Conservation (phyloP, 2,888 invertebrate species). For the Protula sp. region DNA sequence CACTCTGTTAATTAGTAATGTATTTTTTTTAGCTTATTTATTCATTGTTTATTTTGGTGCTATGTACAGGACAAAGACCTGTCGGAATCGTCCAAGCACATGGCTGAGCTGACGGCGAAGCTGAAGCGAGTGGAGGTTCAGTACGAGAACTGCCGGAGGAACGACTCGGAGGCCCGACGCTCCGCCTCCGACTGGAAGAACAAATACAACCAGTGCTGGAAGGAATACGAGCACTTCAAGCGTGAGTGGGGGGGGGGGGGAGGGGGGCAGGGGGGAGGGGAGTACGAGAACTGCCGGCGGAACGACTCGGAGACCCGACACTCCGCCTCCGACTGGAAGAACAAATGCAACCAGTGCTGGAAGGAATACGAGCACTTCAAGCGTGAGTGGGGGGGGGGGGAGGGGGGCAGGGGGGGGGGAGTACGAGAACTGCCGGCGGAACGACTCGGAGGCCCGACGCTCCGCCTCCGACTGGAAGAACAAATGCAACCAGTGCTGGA, state of each 20-base stretch:
- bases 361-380: constrained; percentile 28
- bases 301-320: constrained; percentile 29
- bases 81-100: constrained; percentile 29
- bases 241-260: constrained; percentile 20
- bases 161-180: constrained; percentile 29
- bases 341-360: constrained; percentile 25
- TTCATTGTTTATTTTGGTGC: too few species aligned
- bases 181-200: constrained; percentile 36
- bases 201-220: constrained; percentile 26
- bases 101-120: constrained; percentile 30
- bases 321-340: constrained; percentile 34
- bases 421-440: constrained; percentile 28
- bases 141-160: constrained; percentile 28
- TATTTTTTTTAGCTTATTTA: too few species aligned
- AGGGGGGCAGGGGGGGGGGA: too few species aligned
- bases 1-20: too few species aligned
- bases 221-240: constrained; percentile 28
- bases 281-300: too few species aligned
- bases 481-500: constrained; percentile 26
- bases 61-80: constrained; percentile 33
- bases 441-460: constrained; percentile 29
- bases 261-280: background rate
- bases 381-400: too few species aligned
- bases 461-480: constrained; percentile 36
- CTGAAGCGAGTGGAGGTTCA: constrained; percentile 31